phyloP scores from a whole-genome alignment of 2,797 vertebrate genomes.

The Diglossa cyanea region DNA sequence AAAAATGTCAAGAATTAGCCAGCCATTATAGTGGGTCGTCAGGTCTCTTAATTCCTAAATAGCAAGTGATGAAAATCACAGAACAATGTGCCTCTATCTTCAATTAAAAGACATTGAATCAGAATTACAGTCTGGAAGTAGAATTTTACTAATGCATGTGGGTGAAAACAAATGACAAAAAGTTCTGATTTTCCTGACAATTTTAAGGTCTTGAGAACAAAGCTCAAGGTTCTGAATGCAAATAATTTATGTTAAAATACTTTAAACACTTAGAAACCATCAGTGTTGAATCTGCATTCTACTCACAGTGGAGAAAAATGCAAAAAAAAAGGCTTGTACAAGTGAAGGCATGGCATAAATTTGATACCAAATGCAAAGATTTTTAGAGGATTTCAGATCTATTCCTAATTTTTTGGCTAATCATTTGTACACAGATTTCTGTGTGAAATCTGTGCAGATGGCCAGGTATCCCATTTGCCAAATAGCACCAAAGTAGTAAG shows the following conservation, averaged over 20 bases:
- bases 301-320: not conserved
- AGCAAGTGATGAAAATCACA: not conserved
- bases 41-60: not conserved
- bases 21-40: not conserved
- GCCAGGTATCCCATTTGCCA: not conserved
- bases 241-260: not conserved
- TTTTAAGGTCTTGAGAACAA: constrained; percentile 18
- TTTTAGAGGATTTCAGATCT: not conserved
- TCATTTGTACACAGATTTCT: not conserved
- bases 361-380: not conserved
- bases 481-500: not conserved
- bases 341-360: not conserved
- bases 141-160: not conserved
- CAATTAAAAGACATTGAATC: constrained; percentile 5
- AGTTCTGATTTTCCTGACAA: not conserved
- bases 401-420: not conserved
- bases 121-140: not conserved
- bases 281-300: not conserved
- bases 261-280: not conserved
- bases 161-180: constrained; percentile 1
- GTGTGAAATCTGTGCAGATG: not conserved
- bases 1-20: not conserved
- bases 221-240: not conserved
- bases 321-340: not conserved
- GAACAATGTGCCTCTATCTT: not conserved